These are phyloP conservation scores for Cremastinae sp. DNA, from an alignment of 2,888 invertebrate genomes.

Conservation along the genomic window DNA sequence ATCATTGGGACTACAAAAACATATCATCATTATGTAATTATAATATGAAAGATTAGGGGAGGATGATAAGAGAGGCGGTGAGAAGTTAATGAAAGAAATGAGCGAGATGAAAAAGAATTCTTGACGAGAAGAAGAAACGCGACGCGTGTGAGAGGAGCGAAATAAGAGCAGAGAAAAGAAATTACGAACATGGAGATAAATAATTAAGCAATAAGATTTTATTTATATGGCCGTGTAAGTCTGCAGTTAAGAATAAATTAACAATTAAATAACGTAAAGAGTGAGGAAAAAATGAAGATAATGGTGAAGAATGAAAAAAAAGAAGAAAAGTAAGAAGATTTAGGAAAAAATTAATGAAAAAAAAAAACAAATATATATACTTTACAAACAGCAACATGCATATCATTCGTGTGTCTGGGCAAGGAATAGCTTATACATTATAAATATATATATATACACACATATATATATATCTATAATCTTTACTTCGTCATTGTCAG, in stretches of 20 bases:
- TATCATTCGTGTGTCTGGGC: conserved; percentile 79
- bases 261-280: conserved; percentile 56
- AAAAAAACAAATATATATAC: conserved; percentile 36
- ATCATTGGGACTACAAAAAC: conserved; percentile 81
- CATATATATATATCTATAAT: conserved; percentile 71
- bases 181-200: conserved; percentile 61
- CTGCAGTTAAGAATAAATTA: conserved; percentile 61
- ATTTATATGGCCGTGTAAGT: conserved; percentile 77
- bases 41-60: conserved; percentile 60
- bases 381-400: conserved; percentile 75
- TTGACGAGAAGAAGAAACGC: conserved; percentile 5
- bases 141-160: neutral
- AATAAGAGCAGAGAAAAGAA: conserved; percentile 49
- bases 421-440: conserved; percentile 78
- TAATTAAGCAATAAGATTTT: conserved; percentile 79
- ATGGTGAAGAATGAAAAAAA: conserved; percentile 18
- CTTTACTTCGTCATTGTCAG: conserved; percentile 79
- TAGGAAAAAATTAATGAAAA: conserved; percentile 35
- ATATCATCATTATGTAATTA: conserved; percentile 77
- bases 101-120: neutral
- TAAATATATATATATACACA: conserved; percentile 69
- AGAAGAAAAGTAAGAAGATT: conserved; percentile 54
- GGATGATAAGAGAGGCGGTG: conserved; percentile 2
- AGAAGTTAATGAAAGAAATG: neutral
- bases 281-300: conserved; percentile 45